Evolutionary conservation across 2,888 invertebrate species (phyloP).

Genomic region (Hylaea fasciaria): DNA sequence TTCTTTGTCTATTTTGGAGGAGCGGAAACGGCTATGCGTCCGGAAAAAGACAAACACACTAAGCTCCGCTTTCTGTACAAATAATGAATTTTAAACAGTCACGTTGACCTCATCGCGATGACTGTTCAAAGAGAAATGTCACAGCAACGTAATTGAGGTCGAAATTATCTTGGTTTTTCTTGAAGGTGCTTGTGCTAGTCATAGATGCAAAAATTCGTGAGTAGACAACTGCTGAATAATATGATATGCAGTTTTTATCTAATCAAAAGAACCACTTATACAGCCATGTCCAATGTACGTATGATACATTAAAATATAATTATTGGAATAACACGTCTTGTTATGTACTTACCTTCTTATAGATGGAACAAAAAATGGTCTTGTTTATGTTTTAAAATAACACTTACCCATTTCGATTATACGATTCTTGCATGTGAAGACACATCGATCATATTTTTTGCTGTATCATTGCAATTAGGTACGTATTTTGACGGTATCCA

Average conservation of each 20-base stretch:
- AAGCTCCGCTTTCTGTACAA: conserved; percentile 46
- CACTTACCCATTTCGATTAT: no score
- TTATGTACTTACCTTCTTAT: no score
- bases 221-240: neutral
- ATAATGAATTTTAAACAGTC: conserved; percentile 40
- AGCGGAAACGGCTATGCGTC: conserved; percentile 13
- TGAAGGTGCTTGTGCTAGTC: conserved; percentile 4
- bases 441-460: no score
- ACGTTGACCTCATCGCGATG: conserved; percentile 37
- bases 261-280: neutral
- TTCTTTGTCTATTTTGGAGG: conserved; percentile 6
- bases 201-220: conserved; percentile 4
- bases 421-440: no score
- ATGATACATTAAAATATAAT: neutral
- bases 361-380: no score
- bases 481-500: conserved; percentile 1
- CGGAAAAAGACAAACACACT: conserved; percentile 28
- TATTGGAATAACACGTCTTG: no score
- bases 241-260: neutral
- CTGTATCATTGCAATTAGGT: neutral
- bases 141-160: conserved; percentile 36
- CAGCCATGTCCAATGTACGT: neutral
- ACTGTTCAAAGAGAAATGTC: conserved; percentile 42
- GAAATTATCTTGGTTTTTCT: conserved; percentile 29
- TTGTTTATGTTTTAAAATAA: no score